Conservation (phyloP, 2,888 invertebrate genomes). For the Drosophila paranaensis region DNA sequence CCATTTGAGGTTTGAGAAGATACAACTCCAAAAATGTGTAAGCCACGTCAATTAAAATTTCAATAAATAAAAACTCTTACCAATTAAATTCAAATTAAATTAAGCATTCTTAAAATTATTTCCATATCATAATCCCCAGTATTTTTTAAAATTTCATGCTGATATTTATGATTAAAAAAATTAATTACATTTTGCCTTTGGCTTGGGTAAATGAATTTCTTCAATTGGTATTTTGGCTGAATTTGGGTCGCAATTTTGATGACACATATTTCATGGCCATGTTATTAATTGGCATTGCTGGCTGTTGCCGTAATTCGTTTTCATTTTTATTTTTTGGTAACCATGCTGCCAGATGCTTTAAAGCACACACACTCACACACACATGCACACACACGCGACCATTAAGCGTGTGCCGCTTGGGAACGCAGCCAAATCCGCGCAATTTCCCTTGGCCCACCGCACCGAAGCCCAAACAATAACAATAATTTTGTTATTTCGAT, state of each 20-base stretch:
- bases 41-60: background rate
- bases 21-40: too few species aligned
- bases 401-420: constrained; percentile 63
- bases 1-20: too few species aligned
- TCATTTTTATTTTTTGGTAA: constrained; percentile 12
- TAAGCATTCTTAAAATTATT: background rate
- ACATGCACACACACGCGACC: constrained; percentile 16
- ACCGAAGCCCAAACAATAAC: constrained; percentile 63
- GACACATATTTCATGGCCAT: constrained; percentile 51
- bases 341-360: constrained; percentile 40
- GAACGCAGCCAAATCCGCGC: constrained; percentile 64
- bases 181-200: constrained; percentile 25
- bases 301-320: constrained; percentile 20
- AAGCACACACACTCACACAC: constrained; percentile 24
- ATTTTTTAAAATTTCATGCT: background rate
- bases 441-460: constrained; percentile 44
- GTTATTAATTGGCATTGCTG: constrained; percentile 56
- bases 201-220: constrained; percentile 10
- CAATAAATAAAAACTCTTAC: background rate
- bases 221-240: constrained; percentile 12
- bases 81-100: background rate
- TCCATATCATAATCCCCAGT: background rate
- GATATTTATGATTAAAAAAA: background rate
- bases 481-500: constrained; percentile 82
- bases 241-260: constrained; percentile 43